Conservation (phyloP, 2,888 invertebrate species). For the Alloscopus bannaensis region DNA sequence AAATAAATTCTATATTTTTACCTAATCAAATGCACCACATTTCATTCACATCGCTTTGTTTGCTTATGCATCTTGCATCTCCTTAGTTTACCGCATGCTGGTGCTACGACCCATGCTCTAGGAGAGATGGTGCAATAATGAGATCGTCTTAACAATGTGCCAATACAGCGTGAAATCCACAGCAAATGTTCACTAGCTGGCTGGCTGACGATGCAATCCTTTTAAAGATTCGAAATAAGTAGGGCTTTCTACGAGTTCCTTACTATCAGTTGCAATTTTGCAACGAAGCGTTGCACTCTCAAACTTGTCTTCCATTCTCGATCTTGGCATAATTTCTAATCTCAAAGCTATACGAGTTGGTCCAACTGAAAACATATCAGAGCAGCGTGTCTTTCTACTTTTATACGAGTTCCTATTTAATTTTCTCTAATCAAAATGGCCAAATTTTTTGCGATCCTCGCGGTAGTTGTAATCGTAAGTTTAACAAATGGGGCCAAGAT, state of each 20-base stretch:
- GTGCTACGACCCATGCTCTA: too few species aligned
- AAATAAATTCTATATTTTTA: slow-evolving; percentile 9
- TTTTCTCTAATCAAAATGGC: slow-evolving; percentile 3
- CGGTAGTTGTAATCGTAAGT: slow-evolving; percentile 28
- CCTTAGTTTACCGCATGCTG: slow-evolving; percentile 29
- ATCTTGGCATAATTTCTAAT: neutral
- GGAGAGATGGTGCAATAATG: slow-evolving; percentile 10
- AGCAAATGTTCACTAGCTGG: too few species aligned
- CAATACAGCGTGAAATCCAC: too few species aligned
- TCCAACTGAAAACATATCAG: neutral
- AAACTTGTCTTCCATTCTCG: slow-evolving; percentile 43
- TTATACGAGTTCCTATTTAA: neutral
- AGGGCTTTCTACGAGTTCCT: slow-evolving; percentile 55
- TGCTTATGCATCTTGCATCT: slow-evolving; percentile 34
- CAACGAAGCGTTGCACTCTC: slow-evolving; percentile 55
- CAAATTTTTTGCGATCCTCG: slow-evolving; percentile 14
- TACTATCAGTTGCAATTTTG: slow-evolving; percentile 57
- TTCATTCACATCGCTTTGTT: slow-evolving; percentile 21
- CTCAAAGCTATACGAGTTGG: neutral
- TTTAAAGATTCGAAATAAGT: slow-evolving; percentile 53
- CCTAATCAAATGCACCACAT: slow-evolving; percentile 24
- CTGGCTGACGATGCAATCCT: neutral
- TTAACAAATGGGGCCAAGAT: slow-evolving; percentile 42
- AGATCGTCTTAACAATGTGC: slow-evolving; percentile 7
- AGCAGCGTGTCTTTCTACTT: neutral